A percentile compares a stretch with the other conserved stretches of the same genome.
Conservation (phyloP, 2,888 invertebrate species). For the Mellilla xanthometata region DNA sequence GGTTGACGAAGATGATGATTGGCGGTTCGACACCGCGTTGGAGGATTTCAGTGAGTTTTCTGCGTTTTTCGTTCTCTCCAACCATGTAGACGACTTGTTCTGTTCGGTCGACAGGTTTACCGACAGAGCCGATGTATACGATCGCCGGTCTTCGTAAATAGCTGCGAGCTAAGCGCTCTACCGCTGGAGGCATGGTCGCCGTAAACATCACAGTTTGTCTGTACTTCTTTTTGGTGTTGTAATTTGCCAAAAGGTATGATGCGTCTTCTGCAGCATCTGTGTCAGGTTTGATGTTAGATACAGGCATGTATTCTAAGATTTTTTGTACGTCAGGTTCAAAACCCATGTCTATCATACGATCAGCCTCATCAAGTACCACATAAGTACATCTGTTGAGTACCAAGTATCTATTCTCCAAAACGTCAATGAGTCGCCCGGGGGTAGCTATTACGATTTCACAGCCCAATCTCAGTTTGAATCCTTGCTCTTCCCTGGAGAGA, state of each 20-base stretch:
- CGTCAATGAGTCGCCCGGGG: constrained; percentile 99
- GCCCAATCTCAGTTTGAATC: constrained; percentile 96
- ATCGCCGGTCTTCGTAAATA: constrained; percentile 98
- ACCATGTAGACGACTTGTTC: constrained; percentile 99
- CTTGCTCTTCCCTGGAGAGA: constrained; percentile 98
- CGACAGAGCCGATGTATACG: constrained; percentile 97
- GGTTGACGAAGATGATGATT: constrained; percentile 99
- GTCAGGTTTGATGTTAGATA: constrained; percentile 98
- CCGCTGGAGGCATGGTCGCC: constrained; percentile 99
- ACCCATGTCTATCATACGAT: constrained; percentile 99
- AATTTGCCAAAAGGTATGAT: constrained; percentile 94
- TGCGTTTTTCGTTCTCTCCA: constrained; percentile 97
- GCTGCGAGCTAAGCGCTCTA: constrained; percentile 96
- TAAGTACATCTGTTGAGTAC: constrained; percentile 99
- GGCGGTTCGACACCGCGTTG: constrained; percentile 96
- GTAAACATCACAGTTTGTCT: constrained; percentile 99
- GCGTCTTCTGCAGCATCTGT: constrained; percentile 99
- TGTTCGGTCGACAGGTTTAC: constrained; percentile 98
- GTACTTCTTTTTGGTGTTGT: constrained; percentile 97
- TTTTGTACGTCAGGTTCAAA: constrained; percentile 99
- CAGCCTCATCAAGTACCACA: constrained; percentile 97
- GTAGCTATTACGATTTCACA: constrained; percentile 99
- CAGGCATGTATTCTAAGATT: constrained; percentile 98
- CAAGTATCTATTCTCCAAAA: constrained; percentile 98
- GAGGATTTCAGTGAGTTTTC: constrained; percentile 97